phyloP scores from a whole-genome alignment of 2,113 vertebrate genomes.

The Albula glossodonta region DNA sequence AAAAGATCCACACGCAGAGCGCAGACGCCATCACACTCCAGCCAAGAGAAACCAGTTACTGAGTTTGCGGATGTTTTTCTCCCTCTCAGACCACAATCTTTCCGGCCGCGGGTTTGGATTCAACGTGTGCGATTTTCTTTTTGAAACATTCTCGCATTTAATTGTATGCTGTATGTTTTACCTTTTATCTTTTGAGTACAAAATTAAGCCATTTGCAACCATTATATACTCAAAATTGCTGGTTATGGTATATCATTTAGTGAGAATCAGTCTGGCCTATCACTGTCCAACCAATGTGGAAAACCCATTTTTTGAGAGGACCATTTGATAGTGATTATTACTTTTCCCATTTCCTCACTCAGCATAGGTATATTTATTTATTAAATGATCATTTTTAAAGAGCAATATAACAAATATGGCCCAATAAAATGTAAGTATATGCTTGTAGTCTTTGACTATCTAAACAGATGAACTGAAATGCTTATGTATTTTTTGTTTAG shows the following conservation, averaged over 20 bases:
- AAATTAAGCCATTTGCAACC: constrained; percentile 35
- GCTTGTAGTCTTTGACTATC: too few species aligned
- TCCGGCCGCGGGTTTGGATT: constrained; percentile 55
- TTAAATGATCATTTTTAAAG: neutral
- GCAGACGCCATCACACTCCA: constrained; percentile 39
- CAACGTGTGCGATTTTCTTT: constrained; percentile 16
- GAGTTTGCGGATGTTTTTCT: constrained; percentile 59
- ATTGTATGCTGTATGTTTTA: constrained; percentile 41
- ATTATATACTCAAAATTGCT: constrained; percentile 19
- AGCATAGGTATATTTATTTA: neutral
- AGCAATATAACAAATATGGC: neutral
- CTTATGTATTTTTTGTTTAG: too few species aligned
- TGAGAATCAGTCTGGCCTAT: constrained; percentile 46
- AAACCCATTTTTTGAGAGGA: neutral
- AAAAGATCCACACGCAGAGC: constrained; percentile 56
- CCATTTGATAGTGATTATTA: neutral
- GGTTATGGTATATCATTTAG: neutral
- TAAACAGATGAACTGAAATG: too few species aligned
- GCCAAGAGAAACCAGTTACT: constrained; percentile 61
- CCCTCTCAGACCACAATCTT: constrained; percentile 55
- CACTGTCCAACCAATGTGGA: constrained; percentile 40
- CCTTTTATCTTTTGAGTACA: constrained; percentile 16
- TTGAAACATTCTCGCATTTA: neutral
- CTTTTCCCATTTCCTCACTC: neutral
- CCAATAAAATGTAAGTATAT: too few species aligned